A percentile compares a stretch with the other conserved stretches of the same genome.
phyloP scores from a whole-genome alignment of 2,888 invertebrate species.

The Drosophila mayaguana region DNA sequence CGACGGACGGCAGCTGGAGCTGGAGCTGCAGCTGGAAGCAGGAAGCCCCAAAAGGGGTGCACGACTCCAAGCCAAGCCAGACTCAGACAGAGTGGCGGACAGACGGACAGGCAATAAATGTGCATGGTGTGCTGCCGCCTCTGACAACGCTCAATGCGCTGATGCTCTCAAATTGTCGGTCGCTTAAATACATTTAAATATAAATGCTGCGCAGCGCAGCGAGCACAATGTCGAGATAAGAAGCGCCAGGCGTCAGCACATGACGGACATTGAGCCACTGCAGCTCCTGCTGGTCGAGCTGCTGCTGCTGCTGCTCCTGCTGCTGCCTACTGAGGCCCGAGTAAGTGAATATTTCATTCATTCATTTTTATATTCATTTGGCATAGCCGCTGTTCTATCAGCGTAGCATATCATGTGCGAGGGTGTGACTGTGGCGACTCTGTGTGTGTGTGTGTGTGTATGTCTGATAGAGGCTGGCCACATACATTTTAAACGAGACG shows the following conservation, averaged over 20 bases:
- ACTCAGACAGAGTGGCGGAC: conserved; percentile 42
- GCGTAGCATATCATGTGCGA: conserved; percentile 46
- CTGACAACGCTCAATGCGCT: conserved; percentile 63
- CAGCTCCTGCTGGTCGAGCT: too few species aligned
- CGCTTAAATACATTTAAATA: conserved; percentile 81
- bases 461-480: conserved; percentile 44
- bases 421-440: background rate
- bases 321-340: conserved; percentile 16
- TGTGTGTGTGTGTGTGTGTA: background rate
- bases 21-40: background rate
- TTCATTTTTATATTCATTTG: conserved; percentile 69
- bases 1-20: conserved; percentile 16
- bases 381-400: conserved; percentile 63
- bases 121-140: conserved; percentile 45
- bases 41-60: conserved; percentile 16
- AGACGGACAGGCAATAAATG: conserved; percentile 70
- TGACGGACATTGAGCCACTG: conserved; percentile 34
- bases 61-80: conserved; percentile 41
- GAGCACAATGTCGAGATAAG: conserved; percentile 39
- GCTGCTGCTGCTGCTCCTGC: background rate
- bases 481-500: conserved; percentile 52
- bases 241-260: conserved; percentile 20
- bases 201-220: conserved; percentile 64
- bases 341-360: conserved; percentile 76
- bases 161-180: conserved; percentile 79